These are phyloP conservation scores for Heliconius nattereri DNA, from an alignment of 1,140 invertebrate species.

Conservation along the genomic window DNA sequence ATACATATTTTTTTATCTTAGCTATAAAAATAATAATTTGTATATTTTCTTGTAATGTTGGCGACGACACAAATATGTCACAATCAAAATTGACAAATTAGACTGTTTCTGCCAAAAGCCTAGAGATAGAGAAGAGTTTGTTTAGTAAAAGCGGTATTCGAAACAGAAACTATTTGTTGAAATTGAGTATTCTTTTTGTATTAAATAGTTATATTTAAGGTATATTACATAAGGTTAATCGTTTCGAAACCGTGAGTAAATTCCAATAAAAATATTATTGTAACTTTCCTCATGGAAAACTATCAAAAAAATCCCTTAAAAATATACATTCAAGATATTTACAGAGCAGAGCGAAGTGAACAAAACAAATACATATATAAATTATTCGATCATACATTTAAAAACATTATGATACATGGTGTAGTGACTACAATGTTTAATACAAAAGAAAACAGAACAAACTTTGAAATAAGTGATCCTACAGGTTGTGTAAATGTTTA, in stretches of 20 bases:
- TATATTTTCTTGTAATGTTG: not conserved
- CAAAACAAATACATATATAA: constrained; percentile 70
- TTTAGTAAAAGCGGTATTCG: too few species aligned
- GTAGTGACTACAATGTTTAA: constrained; percentile 63
- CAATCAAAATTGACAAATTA: not conserved
- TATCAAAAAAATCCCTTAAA: constrained; percentile 61
- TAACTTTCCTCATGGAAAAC: constrained; percentile 27
- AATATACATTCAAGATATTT: constrained; percentile 72
- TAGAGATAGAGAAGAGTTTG: not conserved
- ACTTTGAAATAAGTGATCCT: constrained; percentile 67
- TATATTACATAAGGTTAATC: too few species aligned
- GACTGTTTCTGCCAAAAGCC: not conserved
- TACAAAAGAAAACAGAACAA: constrained; percentile 44
- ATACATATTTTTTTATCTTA: too few species aligned
- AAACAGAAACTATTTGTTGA: too few species aligned
- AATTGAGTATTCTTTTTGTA: too few species aligned
- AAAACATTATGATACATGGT: constrained; percentile 73
- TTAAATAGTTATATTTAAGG: too few species aligned
- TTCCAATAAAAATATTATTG: not conserved
- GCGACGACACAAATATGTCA: not conserved
- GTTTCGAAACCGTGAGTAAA: not conserved
- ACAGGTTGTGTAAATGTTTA: constrained; percentile 67
- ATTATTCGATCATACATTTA: constrained; percentile 64
- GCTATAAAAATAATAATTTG: too few species aligned
- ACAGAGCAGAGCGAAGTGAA: constrained; percentile 57